Evolutionary conservation across 2,797 vertebrate species (phyloP).

Genomic region (Gambelia wislizenii): DNA sequence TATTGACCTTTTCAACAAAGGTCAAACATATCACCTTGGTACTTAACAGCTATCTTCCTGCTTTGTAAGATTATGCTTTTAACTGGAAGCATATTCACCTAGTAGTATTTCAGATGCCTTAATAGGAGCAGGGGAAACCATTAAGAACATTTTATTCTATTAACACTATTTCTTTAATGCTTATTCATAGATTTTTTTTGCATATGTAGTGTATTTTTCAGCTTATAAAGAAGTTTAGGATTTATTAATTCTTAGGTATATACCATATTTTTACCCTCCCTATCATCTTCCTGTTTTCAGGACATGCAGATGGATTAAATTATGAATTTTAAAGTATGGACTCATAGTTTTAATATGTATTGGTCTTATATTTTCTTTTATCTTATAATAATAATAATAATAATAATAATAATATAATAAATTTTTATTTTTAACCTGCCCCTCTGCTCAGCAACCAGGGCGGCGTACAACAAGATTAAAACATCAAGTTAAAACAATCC

Average conservation of each 20-base stretch:
- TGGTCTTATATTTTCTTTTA: no score
- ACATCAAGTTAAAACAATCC: no score
- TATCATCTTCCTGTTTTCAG: neutral
- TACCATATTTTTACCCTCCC: neutral
- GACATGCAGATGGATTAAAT: no score
- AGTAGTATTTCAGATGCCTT: neutral
- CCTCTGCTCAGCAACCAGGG: no score
- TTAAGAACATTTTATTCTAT: neutral
- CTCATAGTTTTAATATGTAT: no score
- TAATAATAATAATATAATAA: no score
- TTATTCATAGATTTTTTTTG: neutral
- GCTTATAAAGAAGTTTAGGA: neutral
- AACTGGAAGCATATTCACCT: neutral
- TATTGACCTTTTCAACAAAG: slow-evolving; percentile 3
- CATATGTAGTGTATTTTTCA: neutral
- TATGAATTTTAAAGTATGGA: no score
- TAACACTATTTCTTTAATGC: neutral
- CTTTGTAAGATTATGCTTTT: neutral
- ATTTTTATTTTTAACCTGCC: no score
- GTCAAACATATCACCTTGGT: slow-evolving; percentile 3
- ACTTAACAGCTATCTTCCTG: neutral
- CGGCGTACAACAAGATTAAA: no score
- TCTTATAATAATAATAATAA: no score
- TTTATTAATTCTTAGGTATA: neutral
- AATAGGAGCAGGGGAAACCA: neutral